Evolutionary conservation across 1,140 invertebrate genomes (phyloP), one percentile per base, ranked within the genome.

Genomic region (Hylaeus volcanicus): DNA sequence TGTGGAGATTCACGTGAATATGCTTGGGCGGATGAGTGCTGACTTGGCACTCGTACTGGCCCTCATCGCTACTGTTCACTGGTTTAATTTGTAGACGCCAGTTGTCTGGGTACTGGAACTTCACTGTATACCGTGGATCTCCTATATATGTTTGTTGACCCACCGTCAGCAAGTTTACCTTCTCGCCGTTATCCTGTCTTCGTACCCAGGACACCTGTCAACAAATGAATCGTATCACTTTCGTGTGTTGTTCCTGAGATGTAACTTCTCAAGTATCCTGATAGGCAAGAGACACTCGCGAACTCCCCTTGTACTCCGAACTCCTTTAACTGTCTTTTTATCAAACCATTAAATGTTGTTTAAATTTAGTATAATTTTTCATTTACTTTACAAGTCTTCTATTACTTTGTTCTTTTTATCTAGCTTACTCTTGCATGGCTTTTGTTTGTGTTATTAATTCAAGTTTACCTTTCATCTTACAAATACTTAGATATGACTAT

Each of bases 31-130:
- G 96, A 93, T 96, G 96, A 51, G 96, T 96, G 74, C 95, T 96
- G 89, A 97, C 96, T 93, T 97, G 96, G 90, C 96, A 97, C 90
- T 96, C 96, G 91, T 96, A 96, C 68, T 95, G 94, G 45, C 96
- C 96, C 89, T 96, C 96, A 86, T 96, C 96, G 84, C 94, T 95
- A 83, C 95, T 95, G 84, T 95, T 96, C 11, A 96, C 95, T 74
- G 95, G 95, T 87, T 94, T 94, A 83, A 97, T 96, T 92, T 95
- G 95, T 58, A 97, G 93, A 77, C 95, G 94, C 96, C 96, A 97
- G 92, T 97, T 96, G 81, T 96, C 96, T 58, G 96, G 95, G 88
- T 97, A 97, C 84, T 96, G 95, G 92, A 96, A 96, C 80, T 95
- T 95, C 75, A 97, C 94, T n/a, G 95, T 95, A 82, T 96, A 96